Base-by-base conservation (phyloP, 92 coral and sea anemone genomes). In the Zoanthus sociatus region DNA sequence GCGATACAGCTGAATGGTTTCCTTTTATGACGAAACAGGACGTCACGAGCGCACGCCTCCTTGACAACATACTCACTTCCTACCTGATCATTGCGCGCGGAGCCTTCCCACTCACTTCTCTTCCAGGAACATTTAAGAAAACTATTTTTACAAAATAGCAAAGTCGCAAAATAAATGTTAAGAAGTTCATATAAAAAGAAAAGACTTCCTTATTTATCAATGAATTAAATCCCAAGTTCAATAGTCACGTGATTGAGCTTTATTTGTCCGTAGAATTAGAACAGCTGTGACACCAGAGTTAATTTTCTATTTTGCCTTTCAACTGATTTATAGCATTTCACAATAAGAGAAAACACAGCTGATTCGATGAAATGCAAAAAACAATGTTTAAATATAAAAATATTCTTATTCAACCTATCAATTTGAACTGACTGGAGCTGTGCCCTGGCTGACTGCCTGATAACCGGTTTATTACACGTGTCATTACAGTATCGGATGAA, bases 21-120 rank as follows among this genome's bases (percentile, higher is more conserved):
- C 76, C 85, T 81, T 47, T 33, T 66, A 50, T 81, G 85, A 81
- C 85, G 85, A 47, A 44, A 81, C 63, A 67, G 76, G 21, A 81
- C 85, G 85, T 81, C 76, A 81, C 46, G 45, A 18, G 4, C 17
- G 13, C 48, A 17, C 84, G 54, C 72, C 84, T 61, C 73, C 84
- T 58, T 58, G 18, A 33, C 30, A 31, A 21, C 68, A 4, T 47
- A 13, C n/a, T 1, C 60, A 79, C 84, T 79, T 79, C 73, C 60
- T 64, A 54, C 5, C 14, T 0, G 0, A 16, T 17, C 31, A 4
- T 37, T 37, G 1, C n/a, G n/a, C n/a, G n/a, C 42, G 6, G 10
- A 46, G 0, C 11, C 6, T 10, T 31, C 45, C 17, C 42, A 14
- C 45, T 8, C 17, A 10, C 6, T 21, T 1, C 30, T 3, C 15